Evolutionary conservation across 2,797 vertebrate genomes (phyloP), one percentile per base, ranked within the genome.

Genomic region (Schizothorax lantsangensis): DNA sequence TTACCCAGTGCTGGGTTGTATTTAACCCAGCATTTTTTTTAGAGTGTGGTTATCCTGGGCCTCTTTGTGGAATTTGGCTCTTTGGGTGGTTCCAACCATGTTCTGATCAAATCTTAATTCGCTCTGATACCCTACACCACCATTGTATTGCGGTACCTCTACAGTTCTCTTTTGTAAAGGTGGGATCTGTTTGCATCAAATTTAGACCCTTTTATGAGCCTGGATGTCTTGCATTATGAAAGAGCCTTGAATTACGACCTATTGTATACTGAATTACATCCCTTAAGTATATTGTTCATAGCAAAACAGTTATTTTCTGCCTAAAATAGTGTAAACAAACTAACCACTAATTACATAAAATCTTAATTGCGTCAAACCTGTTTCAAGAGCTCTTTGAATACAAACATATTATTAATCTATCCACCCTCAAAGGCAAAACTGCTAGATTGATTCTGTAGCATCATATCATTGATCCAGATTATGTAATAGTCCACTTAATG

Each of bases 371-470:
- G 15, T 23, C 26, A 47, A 84, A 47, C 12, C 72, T 49, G 57
- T 49, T 64, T 75, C 30, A 77, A 84, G 72, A 38, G 43, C 21
- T 49, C 12, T 23, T 47, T 36, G 26, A 33, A 49, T 77, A 77
- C 49, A 64, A 84, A 64, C 43, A 66, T 62, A 21, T 80, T 30
- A 40, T 59, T 74, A 47, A 62, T 74, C 10, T 83, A 74, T 83
- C 7, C 38, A 64, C 49, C 59, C 19, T 75, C 17, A 74, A 62
- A 84, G 52, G 38, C 38, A 43, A 57, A 79, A 62, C 40, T 80
- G 36, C 68, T 73, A 5, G 54, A 83, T 73, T 33, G 15, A 10
- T 52, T 73, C n/a, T 73, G 49, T 40, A n/a, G 33, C 12, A 26
- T 81, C 6, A 23, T 33, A 38, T 23, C 23, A 30, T 49, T 36